Percentiles rank a stretch among this genome's conserved stretches.
Conservation (phyloP, 2,113 vertebrate genomes). For the Sinocyclocheilus maitianheensis region DNA sequence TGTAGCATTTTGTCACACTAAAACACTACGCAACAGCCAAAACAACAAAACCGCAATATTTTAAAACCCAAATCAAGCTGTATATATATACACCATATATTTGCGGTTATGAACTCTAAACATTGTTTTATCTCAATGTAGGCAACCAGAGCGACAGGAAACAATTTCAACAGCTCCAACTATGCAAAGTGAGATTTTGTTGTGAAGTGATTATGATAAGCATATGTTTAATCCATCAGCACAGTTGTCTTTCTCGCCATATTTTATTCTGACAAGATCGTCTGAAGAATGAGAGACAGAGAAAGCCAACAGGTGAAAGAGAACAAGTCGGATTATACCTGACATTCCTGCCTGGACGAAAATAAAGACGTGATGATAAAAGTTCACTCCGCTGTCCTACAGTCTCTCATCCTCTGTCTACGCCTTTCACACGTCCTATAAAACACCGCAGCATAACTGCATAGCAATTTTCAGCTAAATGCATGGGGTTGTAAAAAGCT, state of each 20-base stretch:
- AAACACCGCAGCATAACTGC: neutral
- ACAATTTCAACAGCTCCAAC: neutral
- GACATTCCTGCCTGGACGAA: constrained; percentile 27
- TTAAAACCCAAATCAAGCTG: neutral
- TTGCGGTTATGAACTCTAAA: neutral
- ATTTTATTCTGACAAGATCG: neutral
- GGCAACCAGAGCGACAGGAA: neutral
- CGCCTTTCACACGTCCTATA: neutral
- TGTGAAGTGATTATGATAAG: neutral
- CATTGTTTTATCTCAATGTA: neutral
- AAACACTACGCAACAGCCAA: neutral
- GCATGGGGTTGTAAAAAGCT: neutral
- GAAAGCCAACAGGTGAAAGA: neutral
- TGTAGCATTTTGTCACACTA: neutral
- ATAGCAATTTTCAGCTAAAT: neutral
- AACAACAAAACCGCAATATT: neutral
- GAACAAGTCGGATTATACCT: neutral
- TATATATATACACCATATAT: neutral
- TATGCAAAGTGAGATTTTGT: neutral
- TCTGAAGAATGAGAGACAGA: neutral
- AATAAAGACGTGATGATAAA: constrained; percentile 39
- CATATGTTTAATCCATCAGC: constrained; percentile 5
- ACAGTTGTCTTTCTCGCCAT: neutral
- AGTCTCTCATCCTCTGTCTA: neutral
- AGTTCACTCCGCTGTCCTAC: constrained; percentile 7